Evolutionary conservation across 2,797 vertebrate genomes (phyloP).

Genomic region (Gallinago nigripennis): DNA sequence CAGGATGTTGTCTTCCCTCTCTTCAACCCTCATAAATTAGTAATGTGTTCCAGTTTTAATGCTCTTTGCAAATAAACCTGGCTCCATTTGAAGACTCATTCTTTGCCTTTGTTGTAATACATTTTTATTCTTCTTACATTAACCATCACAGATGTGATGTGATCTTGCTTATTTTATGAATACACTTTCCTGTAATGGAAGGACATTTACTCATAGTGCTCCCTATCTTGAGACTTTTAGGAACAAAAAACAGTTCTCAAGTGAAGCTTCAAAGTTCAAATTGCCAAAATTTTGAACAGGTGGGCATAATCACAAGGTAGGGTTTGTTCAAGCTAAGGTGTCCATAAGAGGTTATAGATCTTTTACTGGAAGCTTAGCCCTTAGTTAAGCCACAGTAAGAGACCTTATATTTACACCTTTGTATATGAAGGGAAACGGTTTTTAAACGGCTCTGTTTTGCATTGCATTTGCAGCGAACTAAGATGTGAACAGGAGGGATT

Average conservation of each 20-base stretch:
- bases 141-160: background rate
- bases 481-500: background rate
- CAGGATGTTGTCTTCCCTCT: background rate
- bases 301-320: background rate
- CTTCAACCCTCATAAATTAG: background rate
- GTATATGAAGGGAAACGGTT: background rate
- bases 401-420: background rate
- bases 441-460: background rate
- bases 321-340: background rate
- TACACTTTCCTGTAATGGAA: background rate
- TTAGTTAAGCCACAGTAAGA: background rate
- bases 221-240: background rate
- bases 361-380: background rate
- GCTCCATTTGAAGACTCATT: background rate
- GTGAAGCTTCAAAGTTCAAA: background rate
- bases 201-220: background rate
- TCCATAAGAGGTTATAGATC: background rate
- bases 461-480: background rate
- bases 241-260: background rate
- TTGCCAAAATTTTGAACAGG: background rate
- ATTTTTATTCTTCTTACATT: background rate
- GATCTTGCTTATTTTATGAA: background rate
- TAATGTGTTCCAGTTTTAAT: background rate
- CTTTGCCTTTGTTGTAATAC: background rate
- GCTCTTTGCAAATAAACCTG: background rate